Conservation (phyloP, 1,140 invertebrate genomes). For the Platyura marginata region DNA sequence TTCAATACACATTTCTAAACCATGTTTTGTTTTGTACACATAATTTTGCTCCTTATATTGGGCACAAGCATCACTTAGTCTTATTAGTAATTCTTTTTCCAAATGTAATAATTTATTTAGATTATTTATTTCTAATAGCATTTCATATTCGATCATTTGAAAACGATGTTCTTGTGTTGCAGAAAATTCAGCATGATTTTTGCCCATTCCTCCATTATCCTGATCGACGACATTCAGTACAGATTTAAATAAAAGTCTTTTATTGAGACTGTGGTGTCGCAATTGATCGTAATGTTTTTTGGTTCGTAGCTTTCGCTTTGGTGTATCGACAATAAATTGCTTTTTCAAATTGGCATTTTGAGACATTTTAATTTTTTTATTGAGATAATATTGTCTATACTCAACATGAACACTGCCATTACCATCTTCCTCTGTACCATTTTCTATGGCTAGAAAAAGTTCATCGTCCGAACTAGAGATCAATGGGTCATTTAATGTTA, state of each 20-base stretch:
- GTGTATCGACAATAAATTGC: neutral
- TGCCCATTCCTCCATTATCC: no score
- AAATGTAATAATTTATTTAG: neutral
- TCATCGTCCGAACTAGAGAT: neutral
- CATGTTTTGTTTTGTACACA: neutral
- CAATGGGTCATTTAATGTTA: no score
- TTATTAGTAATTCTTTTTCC: neutral
- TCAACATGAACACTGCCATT: neutral
- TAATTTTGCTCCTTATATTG: conserved; percentile 1
- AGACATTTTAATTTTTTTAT: neutral
- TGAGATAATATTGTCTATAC: conserved; percentile 1
- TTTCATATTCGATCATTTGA: neutral
- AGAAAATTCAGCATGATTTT: no score
- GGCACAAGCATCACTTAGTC: neutral
- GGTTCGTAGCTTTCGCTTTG: neutral
- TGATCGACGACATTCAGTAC: no score
- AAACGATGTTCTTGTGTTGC: neutral
- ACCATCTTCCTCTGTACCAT: neutral
- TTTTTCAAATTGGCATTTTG: neutral
- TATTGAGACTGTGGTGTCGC: neutral
- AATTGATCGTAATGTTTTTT: neutral
- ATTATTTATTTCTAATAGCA: neutral
- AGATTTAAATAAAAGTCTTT: no score
- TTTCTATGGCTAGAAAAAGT: neutral
- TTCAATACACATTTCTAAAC: neutral